These are phyloP conservation scores for Nixonia krombeini DNA, from an alignment of 1,140 invertebrate species.

Conservation along the genomic window DNA sequence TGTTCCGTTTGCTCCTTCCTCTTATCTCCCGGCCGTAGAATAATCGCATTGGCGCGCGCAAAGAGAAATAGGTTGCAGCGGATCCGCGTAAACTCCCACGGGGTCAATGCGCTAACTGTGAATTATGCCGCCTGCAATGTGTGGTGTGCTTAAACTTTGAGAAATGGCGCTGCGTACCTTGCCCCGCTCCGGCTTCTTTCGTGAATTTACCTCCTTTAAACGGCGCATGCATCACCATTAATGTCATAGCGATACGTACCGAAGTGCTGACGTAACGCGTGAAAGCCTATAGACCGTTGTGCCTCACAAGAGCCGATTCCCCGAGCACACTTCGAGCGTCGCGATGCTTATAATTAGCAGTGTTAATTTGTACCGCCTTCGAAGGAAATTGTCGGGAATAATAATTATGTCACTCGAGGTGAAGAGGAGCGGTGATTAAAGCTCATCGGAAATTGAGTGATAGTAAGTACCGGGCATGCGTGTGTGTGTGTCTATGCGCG, in stretches of 20 bases:
- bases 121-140: constrained; percentile 47
- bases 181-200: constrained; percentile 28
- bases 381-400: constrained; percentile 47
- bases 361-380: constrained; percentile 46
- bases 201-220: constrained; percentile 44
- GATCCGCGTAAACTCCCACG: constrained; percentile 38
- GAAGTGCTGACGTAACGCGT: constrained; percentile 38
- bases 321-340: too few relatives aligned
- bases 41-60: constrained; percentile 38
- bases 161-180: constrained; percentile 24
- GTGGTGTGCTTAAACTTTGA: constrained; percentile 47
- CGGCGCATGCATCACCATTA: constrained; percentile 48
- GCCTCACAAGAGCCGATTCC: too few relatives aligned
- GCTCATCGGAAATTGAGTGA: constrained; percentile 47
- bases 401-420: constrained; percentile 34
- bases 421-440: constrained; percentile 44
- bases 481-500: too few relatives aligned
- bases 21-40: constrained; percentile 29
- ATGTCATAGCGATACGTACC: constrained; percentile 41
- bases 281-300: constrained; percentile 18
- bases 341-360: constrained; percentile 50
- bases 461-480: too few relatives aligned
- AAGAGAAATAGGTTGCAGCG: constrained; percentile 47
- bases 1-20: constrained; percentile 6
- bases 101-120: constrained; percentile 46